phyloP scores from a whole-genome alignment of 37 sponge, comb jelly and placozoan genomes.

The Bolinopsis microptera region DNA sequence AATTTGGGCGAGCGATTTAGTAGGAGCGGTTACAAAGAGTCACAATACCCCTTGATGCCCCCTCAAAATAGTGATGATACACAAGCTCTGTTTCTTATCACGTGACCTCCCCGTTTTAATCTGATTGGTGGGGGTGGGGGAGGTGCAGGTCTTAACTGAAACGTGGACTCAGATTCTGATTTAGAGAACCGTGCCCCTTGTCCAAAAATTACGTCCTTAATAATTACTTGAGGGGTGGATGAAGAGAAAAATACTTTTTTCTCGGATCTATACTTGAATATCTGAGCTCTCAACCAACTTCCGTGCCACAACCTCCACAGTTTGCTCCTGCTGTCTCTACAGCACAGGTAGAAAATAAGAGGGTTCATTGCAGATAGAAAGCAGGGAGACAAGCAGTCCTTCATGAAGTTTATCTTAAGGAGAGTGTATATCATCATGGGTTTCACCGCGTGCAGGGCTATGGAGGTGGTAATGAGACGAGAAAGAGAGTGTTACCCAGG shows the following conservation, averaged over 20 bases:
- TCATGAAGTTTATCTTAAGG: constrained; percentile 60
- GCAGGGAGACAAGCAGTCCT: constrained; percentile 41
- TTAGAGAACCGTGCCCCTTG: background rate
- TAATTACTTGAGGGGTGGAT: background rate
- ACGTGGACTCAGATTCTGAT: background rate
- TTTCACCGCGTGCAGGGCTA: background rate
- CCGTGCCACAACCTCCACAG: background rate
- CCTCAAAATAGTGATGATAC: background rate
- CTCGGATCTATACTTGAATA: background rate
- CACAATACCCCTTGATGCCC: too few relatives aligned
- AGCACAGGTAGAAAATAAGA: constrained; percentile 26
- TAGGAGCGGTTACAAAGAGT: too few relatives aligned
- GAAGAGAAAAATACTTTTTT: background rate
- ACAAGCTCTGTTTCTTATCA: background rate
- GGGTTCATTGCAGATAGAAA: constrained; percentile 43
- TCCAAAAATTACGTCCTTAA: background rate
- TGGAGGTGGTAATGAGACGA: background rate
- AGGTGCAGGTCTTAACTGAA: background rate
- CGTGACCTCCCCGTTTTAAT: background rate
- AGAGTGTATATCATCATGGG: constrained; percentile 3
- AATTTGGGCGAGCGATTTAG: too few relatives aligned
- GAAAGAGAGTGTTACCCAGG: constrained; percentile 14
- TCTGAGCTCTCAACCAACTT: background rate
- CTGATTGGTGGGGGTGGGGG: background rate
- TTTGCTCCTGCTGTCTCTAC: constrained; percentile 16